These are phyloP conservation scores for Sebastes fasciatus DNA, from an alignment of 2,113 vertebrate genomes.

Conservation along the genomic window DNA sequence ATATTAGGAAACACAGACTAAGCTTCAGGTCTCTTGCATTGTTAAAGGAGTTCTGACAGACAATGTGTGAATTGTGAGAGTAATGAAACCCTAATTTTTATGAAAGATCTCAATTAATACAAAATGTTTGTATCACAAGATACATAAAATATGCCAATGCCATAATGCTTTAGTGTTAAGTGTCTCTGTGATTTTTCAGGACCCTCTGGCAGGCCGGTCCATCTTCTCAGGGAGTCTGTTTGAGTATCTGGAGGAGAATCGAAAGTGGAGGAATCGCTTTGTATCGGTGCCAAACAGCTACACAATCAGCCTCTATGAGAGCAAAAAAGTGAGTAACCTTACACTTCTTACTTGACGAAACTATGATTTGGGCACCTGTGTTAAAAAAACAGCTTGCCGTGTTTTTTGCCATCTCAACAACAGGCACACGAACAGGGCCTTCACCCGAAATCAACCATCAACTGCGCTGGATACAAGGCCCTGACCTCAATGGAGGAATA, in stretches of 20 bases:
- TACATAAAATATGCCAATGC: not conserved
- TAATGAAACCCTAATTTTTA: not conserved
- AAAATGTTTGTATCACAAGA: not conserved
- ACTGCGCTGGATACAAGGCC: slow-evolving; percentile 93
- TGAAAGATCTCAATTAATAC: not conserved
- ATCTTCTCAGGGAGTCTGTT: slow-evolving; percentile 95
- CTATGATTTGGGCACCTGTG: too few species aligned
- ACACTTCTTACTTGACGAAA: not conserved
- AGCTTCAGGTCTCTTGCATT: slow-evolving; percentile 4
- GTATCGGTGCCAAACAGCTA: slow-evolving; percentile 92
- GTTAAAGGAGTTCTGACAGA: not conserved
- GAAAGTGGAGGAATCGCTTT: slow-evolving; percentile 95
- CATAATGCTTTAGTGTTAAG: not conserved
- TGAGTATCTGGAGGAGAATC: slow-evolving; percentile 94
- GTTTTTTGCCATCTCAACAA: slow-evolving; percentile 16
- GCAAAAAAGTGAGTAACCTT: slow-evolving; percentile 86
- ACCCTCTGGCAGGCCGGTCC: slow-evolving; percentile 88
- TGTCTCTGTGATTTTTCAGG: slow-evolving; percentile 70
- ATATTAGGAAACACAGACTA: slow-evolving; percentile 12
- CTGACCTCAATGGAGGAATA: slow-evolving; percentile 93
- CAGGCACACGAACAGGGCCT: slow-evolving; percentile 91
- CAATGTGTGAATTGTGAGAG: not conserved
- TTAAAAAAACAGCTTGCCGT: not conserved
- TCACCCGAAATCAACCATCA: slow-evolving; percentile 87
- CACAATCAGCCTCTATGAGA: slow-evolving; percentile 88